Evolutionary conservation across 2,113 vertebrate species (phyloP), one percentile per base, ranked within the genome.

Genomic region (Lophochroa leadbeateri): DNA sequence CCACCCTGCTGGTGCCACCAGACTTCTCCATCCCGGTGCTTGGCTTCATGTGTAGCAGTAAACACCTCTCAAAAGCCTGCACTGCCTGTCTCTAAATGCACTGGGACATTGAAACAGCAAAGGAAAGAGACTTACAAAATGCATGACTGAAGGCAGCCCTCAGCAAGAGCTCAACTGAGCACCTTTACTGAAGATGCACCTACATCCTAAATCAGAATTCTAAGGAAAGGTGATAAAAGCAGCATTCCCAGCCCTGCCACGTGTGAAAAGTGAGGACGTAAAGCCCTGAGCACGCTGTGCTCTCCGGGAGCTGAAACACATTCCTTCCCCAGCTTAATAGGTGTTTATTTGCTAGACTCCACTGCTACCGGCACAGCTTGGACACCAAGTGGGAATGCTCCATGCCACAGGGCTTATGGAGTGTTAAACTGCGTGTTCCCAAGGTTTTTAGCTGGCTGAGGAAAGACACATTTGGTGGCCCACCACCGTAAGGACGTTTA

Each of bases 391-490:
- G 17, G 3, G 3, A 21, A 10, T 19, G 63, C 67, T 65, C 43
- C 2, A 14, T 28, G 65, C 46, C 57, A 20, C 65, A 3, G 0
- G 44, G 9, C 69, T 44, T 10, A 5, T 2, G 2, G 52, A 17
- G 5, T 1, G 37, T 11, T 7, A 18, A 27, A 11, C 2, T 2
- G 63, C 12, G 1, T 9, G 6, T 18, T 72, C 72, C 63, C 50
- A 19, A 5, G 0, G 0, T 5, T 1, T 31, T 14, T 6, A 20
- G 33, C 23, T 3, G 9, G 18, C 41, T 6, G 3, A 57, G 57
- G 35, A 41, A 58, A 63, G 60, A 20, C 6, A 11, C 11, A 1
- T 12, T 12, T 21, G 17, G 37, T 2, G 39, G 24, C 55, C 33
- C 23, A 7, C 2, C 6, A 2, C 46, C 2, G 5, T 23, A 33